A percentile compares a stretch with the other conserved stretches of the same genome.
These are phyloP conservation scores for Onychostruthus taczanowskii DNA, from an alignment of 2,113 vertebrate species.

Conservation along the genomic window DNA sequence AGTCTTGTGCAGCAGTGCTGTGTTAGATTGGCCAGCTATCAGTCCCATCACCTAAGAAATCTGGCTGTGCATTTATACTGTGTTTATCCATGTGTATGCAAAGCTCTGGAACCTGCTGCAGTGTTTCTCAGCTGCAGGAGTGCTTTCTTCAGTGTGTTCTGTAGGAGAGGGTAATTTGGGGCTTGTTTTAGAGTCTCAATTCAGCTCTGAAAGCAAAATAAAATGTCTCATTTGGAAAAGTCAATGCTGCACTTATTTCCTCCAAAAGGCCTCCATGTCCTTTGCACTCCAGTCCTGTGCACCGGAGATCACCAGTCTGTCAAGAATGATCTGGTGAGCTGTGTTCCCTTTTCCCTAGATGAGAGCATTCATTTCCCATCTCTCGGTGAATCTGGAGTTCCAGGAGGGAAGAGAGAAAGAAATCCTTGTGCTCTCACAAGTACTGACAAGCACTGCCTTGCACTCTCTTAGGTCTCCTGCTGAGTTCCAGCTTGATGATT, in stretches of 20 bases:
- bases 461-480: neutral
- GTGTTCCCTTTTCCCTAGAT: neutral
- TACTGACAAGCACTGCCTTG: neutral
- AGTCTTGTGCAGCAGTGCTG: neutral
- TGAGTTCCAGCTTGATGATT: neutral
- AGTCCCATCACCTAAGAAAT: neutral
- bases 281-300: neutral
- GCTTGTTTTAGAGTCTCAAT: neutral
- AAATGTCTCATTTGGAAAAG: neutral
- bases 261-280: neutral
- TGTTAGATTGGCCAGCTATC: neutral
- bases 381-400: neutral
- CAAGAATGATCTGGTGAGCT: neutral
- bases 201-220: neutral
- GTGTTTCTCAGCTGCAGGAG: neutral
- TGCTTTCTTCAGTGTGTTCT: neutral
- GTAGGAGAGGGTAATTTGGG: neutral
- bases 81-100: neutral
- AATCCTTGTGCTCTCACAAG: neutral
- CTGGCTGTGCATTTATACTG: neutral
- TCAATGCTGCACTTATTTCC: neutral
- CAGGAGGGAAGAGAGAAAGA: neutral
- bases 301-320: neutral
- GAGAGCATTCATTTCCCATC: neutral
- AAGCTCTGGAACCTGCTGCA: neutral